Percentiles rank a stretch among this genome's conserved stretches.
phyloP scores from a whole-genome alignment of 2,113 vertebrate species.

The Ciconia boyciana region DNA sequence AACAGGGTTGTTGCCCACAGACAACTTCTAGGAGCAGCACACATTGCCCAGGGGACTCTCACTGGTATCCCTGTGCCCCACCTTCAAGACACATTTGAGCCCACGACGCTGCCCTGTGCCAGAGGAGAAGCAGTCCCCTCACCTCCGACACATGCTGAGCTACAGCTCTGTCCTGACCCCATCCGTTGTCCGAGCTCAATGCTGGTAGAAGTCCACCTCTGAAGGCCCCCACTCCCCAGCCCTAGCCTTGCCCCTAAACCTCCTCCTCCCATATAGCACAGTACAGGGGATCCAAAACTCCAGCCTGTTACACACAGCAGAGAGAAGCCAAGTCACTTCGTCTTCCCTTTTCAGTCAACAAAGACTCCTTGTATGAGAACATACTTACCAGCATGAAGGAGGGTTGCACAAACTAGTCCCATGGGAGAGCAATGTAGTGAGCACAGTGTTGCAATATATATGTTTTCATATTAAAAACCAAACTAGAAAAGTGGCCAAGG shows the following conservation, averaged over 20 bases:
- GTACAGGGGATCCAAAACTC: background rate
- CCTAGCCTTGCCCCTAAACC: background rate
- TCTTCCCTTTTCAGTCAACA: background rate
- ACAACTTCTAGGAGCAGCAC: background rate
- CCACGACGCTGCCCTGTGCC: fast-evolving
- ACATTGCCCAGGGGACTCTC: background rate
- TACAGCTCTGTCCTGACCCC: background rate
- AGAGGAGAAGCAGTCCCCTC: background rate
- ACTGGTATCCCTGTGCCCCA: background rate
- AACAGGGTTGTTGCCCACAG: background rate
- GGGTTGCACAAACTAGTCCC: constrained; percentile 9
- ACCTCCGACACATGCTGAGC: background rate
- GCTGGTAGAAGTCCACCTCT: background rate
- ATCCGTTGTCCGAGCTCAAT: background rate
- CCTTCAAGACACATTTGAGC: background rate
- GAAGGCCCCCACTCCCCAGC: background rate
- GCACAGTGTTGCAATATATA: background rate
- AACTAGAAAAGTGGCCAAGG: background rate
- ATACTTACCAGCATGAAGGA: background rate
- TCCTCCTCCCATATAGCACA: background rate
- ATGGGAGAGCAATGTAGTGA: background rate
- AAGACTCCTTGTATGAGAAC: background rate
- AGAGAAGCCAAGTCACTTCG: background rate
- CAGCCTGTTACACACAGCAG: background rate
- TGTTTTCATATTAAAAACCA: background rate